phyloP scores from a whole-genome alignment of 2,888 invertebrate genomes.

The Limnephilus lunatus region DNA sequence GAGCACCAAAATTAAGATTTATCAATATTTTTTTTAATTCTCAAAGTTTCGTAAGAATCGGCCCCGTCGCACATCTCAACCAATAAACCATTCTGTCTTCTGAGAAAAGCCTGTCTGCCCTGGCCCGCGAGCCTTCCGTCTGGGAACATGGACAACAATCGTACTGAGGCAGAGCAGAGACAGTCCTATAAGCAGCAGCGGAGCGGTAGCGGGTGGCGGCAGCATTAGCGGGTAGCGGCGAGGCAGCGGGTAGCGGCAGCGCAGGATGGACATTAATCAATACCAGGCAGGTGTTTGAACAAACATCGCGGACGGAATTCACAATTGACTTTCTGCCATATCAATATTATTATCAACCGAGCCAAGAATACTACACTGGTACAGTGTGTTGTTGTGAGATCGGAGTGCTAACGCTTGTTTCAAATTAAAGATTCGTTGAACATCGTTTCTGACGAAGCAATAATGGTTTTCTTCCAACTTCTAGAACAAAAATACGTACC shows the following conservation, averaged over 20 bases:
- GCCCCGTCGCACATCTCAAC: conserved; percentile 36
- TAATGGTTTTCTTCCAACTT: not conserved
- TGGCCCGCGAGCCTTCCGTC: conserved; percentile 29
- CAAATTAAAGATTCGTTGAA: not conserved
- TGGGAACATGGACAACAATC: not conserved
- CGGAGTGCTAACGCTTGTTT: not conserved
- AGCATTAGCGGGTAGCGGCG: no score
- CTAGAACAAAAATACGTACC: not conserved
- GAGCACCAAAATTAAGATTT: not conserved
- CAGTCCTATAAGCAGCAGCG: not conserved
- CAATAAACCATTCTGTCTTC: conserved; percentile 41
- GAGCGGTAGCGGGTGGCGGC: no score
- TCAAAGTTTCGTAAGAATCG: conserved; percentile 10
- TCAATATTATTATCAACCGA: conserved; percentile 1
- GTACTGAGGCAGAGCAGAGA: not conserved
- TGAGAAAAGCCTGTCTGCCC: not conserved
- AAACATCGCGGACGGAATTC: conserved; percentile 57
- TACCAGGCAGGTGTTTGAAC: conserved; percentile 60
- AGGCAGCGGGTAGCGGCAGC: conserved; percentile 6
- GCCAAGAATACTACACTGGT: not conserved
- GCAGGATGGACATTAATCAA: conserved; percentile 59
- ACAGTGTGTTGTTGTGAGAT: not conserved
- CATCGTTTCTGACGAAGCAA: not conserved
- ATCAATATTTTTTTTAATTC: not conserved
- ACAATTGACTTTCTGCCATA: conserved; percentile 42